Evolutionary conservation across 2,888 invertebrate genomes (phyloP).

Genomic region (Temnothorax rugatulus): DNA sequence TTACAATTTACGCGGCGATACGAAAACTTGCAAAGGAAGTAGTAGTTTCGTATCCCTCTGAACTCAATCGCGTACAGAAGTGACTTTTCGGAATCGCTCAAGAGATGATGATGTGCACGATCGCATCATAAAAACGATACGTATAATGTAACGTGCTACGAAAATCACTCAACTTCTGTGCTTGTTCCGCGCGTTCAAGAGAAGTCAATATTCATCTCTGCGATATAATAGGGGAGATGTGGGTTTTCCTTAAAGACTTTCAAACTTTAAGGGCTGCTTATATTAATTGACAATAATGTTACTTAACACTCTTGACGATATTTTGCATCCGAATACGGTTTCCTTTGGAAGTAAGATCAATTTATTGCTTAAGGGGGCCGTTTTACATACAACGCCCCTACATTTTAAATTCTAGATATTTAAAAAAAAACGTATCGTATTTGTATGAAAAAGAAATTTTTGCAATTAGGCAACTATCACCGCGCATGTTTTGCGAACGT

Average conservation of each 20-base stretch:
- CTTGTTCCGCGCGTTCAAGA: neutral
- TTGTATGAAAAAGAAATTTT: neutral
- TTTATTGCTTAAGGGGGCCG: no score
- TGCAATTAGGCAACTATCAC: neutral
- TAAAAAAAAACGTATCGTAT: neutral
- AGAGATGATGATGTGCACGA: neutral
- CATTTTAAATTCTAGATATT: neutral
- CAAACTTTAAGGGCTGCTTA: no score
- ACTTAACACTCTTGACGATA: no score
- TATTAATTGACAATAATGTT: no score
- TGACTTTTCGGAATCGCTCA: neutral
- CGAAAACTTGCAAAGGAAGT: neutral
- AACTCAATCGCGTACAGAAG: neutral
- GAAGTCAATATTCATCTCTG: no score
- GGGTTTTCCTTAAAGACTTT: no score
- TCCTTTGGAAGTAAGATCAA: no score
- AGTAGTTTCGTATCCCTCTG: neutral
- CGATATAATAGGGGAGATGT: neutral
- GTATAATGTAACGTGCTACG: neutral
- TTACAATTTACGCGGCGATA: constrained; percentile 14
- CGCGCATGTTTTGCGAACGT: neutral
- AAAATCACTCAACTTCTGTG: neutral
- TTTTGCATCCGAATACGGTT: no score
- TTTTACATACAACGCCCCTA: no score
- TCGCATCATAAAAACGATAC: constrained; percentile 3